Base-by-base conservation (phyloP, 2,888 invertebrate genomes). In the Drosophila greeni region DNA sequence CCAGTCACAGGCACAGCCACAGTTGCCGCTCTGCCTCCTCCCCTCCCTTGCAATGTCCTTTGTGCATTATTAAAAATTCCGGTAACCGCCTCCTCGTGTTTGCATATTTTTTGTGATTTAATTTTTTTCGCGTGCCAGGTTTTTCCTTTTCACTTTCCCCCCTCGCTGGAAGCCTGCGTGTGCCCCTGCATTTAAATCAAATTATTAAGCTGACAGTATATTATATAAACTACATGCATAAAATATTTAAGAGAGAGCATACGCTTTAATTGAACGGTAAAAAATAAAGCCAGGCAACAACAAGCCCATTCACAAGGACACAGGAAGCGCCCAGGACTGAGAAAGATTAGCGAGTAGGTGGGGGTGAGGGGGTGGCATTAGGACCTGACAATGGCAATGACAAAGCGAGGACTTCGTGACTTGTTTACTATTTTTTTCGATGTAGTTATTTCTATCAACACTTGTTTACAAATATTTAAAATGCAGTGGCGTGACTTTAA, bases 21-120 rank as follows among this genome's bases (percentile, higher is more conserved):
- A 23, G 26, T 9, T 14, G 18, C 14, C 48, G 14, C 5, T 5
- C 18, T 40, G 20, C 8, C 1, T 16, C 16, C 11, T 7, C 26
- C 1, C 3, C 23, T 23, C 39, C 18, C 14, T 6, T 12, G 43
- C 26, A 31, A 76, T 49, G 69, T 69, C 69, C 66, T 69, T 67
- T 65, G 43, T 66, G 78, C 66, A 64, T 70, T 75, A 84, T 84
- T 78, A 69, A 67, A 64, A 81, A 70, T 72, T 58, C 65, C 59
- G 51, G 47, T 36, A 42, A 66, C 62, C 66, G 51, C 45, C 59
- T 52, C 20, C 20, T 20, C 47, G 51, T 48, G 70, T 16, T 49
- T 66, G 61, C 61, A 66, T 61, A 65, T 68, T 72, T 67, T 33
- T 51, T 49, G 62, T 72, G 77, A 77, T 81, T 81, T 74, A 54